Conservation (phyloP, 2,797 vertebrate species). For the Aratinga solstitialis region DNA sequence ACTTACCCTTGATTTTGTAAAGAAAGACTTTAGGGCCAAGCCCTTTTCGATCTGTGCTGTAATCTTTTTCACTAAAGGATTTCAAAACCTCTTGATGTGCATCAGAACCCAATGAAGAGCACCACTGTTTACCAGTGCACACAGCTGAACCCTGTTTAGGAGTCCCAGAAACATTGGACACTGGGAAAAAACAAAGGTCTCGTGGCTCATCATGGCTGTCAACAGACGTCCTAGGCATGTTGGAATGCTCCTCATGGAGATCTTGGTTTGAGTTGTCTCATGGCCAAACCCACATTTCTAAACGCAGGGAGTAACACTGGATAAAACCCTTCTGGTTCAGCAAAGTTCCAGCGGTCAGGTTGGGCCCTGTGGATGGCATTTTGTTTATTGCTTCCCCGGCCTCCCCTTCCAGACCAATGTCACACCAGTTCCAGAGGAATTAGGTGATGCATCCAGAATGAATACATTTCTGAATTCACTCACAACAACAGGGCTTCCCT, state of each 20-base stretch:
- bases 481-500: background rate
- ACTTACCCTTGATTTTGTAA: background rate
- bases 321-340: background rate
- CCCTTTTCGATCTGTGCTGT: background rate
- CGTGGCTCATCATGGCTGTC: background rate
- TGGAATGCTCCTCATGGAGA: background rate
- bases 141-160: background rate
- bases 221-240: background rate
- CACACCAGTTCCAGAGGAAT: background rate
- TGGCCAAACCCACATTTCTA: background rate
- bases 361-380: background rate
- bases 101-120: background rate
- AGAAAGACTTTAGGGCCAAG: background rate
- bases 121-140: background rate
- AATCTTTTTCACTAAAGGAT: background rate
- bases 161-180: background rate
- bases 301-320: background rate
- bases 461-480: background rate
- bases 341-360: background rate
- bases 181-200: background rate
- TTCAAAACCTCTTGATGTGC: background rate
- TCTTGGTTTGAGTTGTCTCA: background rate
- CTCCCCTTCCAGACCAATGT: too few species aligned
- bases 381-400: background rate
- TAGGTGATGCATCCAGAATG: background rate